Conservation (phyloP, 2,797 vertebrate genomes). For the Rhinogobio ventralis region DNA sequence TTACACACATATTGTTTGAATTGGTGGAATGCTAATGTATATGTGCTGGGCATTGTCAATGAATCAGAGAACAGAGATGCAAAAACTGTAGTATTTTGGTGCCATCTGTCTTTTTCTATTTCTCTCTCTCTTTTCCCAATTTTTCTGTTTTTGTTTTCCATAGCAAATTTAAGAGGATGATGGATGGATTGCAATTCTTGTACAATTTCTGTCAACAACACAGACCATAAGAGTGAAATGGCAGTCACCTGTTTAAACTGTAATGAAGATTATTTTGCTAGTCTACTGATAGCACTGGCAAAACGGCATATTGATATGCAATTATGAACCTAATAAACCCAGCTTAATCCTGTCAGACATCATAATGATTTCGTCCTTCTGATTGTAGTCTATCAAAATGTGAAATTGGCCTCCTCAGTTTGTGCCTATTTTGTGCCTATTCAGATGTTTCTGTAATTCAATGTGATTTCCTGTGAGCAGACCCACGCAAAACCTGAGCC, state of each 20-base stretch:
- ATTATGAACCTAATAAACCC: constrained; percentile 74
- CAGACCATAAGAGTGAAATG: constrained; percentile 58
- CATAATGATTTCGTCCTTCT: constrained; percentile 60
- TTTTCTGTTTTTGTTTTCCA: background rate
- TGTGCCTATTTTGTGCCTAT: background rate
- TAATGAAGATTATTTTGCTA: constrained; percentile 65
- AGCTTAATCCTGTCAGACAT: constrained; percentile 70
- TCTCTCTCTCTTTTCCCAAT: background rate
- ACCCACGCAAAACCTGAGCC: background rate
- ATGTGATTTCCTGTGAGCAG: background rate
- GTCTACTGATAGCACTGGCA: constrained; percentile 66
- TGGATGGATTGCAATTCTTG: constrained; percentile 40
- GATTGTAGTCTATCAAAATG: constrained; percentile 48
- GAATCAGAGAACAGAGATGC: constrained; percentile 18
- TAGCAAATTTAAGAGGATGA: constrained; percentile 19
- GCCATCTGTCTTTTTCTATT: constrained; percentile 31
- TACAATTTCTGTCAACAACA: constrained; percentile 46
- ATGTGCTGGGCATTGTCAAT: constrained; percentile 53
- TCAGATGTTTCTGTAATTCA: constrained; percentile 4
- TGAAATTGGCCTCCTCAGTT: constrained; percentile 1
- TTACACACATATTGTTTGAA: constrained; percentile 58
- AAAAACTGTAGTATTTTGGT: constrained; percentile 41
- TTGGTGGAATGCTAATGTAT: constrained; percentile 57
- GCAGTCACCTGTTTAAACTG: constrained; percentile 51
- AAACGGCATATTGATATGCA: constrained; percentile 71